Percentiles rank a stretch among this genome's conserved stretches.
Evolutionary conservation across 2,888 invertebrate species (phyloP).

Genomic region (Tetranychus truncatus): DNA sequence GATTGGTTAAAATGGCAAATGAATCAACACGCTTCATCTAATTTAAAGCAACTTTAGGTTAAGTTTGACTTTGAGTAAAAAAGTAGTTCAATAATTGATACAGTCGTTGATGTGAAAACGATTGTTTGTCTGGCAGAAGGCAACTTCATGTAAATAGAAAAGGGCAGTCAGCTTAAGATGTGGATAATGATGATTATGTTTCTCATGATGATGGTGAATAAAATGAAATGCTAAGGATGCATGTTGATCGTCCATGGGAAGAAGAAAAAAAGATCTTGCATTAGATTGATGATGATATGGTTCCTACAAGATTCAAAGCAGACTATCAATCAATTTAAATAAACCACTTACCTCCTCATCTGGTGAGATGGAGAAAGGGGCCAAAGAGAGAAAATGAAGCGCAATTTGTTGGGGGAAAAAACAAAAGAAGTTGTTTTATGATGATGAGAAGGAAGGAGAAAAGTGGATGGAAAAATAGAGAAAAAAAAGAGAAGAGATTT

Average conservation of each 20-base stretch:
- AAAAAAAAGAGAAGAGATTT: too few species aligned
- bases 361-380: neutral
- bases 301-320: neutral
- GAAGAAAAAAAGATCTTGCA: neutral
- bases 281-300: neutral
- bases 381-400: neutral
- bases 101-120: too few species aligned
- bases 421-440: neutral
- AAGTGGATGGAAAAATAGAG: too few species aligned
- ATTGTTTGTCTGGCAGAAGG: neutral
- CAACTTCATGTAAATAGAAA: neutral
- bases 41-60: too few species aligned
- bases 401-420: neutral
- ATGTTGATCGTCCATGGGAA: neutral
- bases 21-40: too few species aligned
- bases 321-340: conserved; percentile 1
- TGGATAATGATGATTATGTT: neutral
- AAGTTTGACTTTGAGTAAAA: too few species aligned
- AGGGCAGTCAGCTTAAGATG: neutral
- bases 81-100: too few species aligned
- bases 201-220: neutral
- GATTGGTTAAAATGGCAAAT: too few species aligned
- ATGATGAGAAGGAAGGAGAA: neutral
- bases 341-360: neutral
- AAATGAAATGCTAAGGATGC: neutral